Percentiles rank a stretch among this genome's conserved stretches.
phyloP scores from a whole-genome alignment of 2,797 vertebrate species.

The Falco naumanni region DNA sequence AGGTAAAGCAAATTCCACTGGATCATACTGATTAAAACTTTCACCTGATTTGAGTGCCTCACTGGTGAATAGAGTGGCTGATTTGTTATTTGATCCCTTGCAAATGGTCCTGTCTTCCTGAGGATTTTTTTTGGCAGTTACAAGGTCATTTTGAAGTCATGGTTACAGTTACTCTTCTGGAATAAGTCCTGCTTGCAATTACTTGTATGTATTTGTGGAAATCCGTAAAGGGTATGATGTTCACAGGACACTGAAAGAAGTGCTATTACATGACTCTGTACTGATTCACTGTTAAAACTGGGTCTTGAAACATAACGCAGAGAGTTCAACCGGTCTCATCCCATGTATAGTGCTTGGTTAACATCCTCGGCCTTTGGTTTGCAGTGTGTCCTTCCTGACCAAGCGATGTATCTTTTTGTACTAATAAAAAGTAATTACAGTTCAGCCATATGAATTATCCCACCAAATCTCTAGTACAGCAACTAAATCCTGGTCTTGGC shows the following conservation, averaged over 20 bases:
- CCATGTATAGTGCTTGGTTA: neutral
- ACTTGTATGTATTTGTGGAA: neutral
- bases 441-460: neutral
- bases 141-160: neutral
- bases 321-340: neutral
- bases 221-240: neutral
- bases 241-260: neutral
- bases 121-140: neutral
- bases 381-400: neutral
- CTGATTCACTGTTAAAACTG: neutral
- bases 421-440: neutral
- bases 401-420: neutral
- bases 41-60: neutral
- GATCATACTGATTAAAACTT: neutral
- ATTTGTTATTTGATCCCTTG: neutral
- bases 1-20: neutral
- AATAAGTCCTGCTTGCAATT: neutral
- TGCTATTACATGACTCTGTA: neutral
- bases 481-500: neutral
- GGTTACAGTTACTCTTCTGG: neutral
- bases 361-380: neutral
- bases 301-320: neutral
- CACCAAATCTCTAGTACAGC: neutral
- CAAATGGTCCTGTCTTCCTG: neutral
- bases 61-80: neutral